Evolutionary conservation across 2,113 vertebrate species (phyloP).

Genomic region (Vireo altiloquus): DNA sequence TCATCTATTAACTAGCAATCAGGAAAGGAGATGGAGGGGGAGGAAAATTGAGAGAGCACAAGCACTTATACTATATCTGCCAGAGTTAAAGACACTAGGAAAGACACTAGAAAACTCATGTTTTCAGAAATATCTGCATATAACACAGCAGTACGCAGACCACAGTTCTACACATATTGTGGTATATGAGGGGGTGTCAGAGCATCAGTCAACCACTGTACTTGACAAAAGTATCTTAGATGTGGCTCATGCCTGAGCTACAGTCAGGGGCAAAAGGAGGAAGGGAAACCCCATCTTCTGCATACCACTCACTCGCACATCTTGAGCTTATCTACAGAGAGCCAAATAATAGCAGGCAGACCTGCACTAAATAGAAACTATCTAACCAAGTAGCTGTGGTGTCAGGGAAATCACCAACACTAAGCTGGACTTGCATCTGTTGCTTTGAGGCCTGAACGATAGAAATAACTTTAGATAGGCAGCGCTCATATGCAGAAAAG

Average conservation of each 20-base stretch:
- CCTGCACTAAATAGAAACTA: not conserved
- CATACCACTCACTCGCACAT: not conserved
- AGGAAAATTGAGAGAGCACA: not conserved
- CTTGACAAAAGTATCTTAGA: not conserved
- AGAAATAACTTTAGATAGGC: not conserved
- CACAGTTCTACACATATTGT: not conserved
- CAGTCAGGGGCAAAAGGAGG: not conserved
- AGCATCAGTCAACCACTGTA: not conserved
- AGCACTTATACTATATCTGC: not conserved
- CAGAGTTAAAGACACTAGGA: not conserved
- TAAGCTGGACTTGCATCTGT: not conserved
- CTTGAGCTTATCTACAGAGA: not conserved
- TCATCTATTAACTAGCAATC: conserved; percentile 20
- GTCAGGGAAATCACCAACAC: not conserved
- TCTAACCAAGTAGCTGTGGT: not conserved
- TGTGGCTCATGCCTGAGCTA: not conserved
- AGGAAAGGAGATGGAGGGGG: not conserved
- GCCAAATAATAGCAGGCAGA: not conserved
- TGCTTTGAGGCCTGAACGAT: not conserved
- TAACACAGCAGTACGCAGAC: not conserved
- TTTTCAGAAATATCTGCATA: not conserved
- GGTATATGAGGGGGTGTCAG: not conserved
- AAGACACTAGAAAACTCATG: not conserved
- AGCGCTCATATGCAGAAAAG: not conserved
- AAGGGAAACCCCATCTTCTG: not conserved